Evolutionary conservation across 2,888 invertebrate genomes (phyloP).

Genomic region (Calephelis perditalis): DNA sequence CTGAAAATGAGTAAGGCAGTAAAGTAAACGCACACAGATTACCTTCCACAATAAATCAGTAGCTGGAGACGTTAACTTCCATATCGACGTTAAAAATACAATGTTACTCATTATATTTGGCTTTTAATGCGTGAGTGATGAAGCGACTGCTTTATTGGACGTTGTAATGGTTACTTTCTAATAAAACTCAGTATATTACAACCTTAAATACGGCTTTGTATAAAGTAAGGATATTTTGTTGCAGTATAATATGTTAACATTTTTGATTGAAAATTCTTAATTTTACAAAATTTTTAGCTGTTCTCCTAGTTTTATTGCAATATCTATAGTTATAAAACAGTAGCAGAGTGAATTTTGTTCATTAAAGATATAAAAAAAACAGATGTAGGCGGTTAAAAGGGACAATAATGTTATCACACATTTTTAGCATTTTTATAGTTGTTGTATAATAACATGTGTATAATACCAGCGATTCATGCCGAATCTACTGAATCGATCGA

Average conservation of each 20-base stretch:
- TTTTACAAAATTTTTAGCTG: too few relatives aligned
- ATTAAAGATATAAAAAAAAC: too few relatives aligned
- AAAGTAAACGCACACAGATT: slow-evolving; percentile 8
- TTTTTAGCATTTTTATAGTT: too few relatives aligned
- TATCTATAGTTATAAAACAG: too few relatives aligned
- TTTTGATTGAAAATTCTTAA: too few relatives aligned
- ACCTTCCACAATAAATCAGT: slow-evolving; percentile 3
- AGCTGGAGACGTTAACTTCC: slow-evolving; percentile 15
- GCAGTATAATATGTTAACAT: neutral
- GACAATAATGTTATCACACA: too few relatives aligned
- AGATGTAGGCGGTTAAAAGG: too few relatives aligned
- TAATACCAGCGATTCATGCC: too few relatives aligned
- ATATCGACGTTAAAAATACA: slow-evolving; percentile 23
- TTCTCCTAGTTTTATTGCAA: too few relatives aligned
- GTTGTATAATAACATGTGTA: too few relatives aligned
- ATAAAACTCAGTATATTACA: slow-evolving; percentile 6
- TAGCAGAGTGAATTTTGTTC: too few relatives aligned
- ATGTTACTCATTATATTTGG: slow-evolving; percentile 30
- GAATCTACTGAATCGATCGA: too few relatives aligned
- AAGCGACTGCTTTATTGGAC: slow-evolving; percentile 23
- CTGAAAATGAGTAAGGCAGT: slow-evolving; percentile 2
- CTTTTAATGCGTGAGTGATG: slow-evolving; percentile 31
- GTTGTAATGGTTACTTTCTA: slow-evolving; percentile 12
- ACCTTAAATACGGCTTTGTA: slow-evolving; percentile 2
- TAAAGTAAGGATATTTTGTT: slow-evolving; percentile 1